Base-by-base conservation (phyloP, 35 echinoderm and acorn worm species). In the Anneissia japonica region DNA sequence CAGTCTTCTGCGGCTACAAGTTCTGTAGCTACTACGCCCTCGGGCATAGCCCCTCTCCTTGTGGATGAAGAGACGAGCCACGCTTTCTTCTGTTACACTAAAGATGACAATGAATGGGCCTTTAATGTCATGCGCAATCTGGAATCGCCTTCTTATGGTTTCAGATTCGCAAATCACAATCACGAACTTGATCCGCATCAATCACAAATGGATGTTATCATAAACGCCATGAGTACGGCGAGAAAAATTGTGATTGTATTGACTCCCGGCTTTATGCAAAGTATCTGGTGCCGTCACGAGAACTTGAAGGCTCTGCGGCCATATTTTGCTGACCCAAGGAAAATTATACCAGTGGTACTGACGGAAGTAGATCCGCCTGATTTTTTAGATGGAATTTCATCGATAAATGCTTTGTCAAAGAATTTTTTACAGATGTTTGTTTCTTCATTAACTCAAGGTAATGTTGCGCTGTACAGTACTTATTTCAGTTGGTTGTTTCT, bases 361-460 rank as follows among this genome's bases (percentile, higher is more conserved):
- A 84, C 74, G 2, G 96, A 99, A 35, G 85, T 93, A 21, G 89
- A 93, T 78, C 75, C 94, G 0, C 96, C 96, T 10, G 92, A 94
- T 9, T 99, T 94, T 36, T 80, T 99, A 32, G 55, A 93, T 39
- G 89, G 74, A n/a, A 85, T 94, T 32, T 77, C 96, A 26, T 85
- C 86, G 34, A 88, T 99, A 28, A 76, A 94, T 80, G 89, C 92
- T 31, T 73, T 88, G 43, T 93, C 96, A 23, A 94, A 82, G 86
- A 99, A 88, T 79, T 99, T 99, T 76, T 99, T 92, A 92, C 96
- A 99, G 77, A 89, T 82, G 30, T 97, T 99, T 84, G 83, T 99
- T 34, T 92, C 88, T 37, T 86, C 96, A 26, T 72, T 99, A 26
- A 81, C 35, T 17, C 79, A 81, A 81, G 79, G 79, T 81, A 30